phyloP scores from a whole-genome alignment of 2,888 invertebrate genomes.

The Mimas tiliae region DNA sequence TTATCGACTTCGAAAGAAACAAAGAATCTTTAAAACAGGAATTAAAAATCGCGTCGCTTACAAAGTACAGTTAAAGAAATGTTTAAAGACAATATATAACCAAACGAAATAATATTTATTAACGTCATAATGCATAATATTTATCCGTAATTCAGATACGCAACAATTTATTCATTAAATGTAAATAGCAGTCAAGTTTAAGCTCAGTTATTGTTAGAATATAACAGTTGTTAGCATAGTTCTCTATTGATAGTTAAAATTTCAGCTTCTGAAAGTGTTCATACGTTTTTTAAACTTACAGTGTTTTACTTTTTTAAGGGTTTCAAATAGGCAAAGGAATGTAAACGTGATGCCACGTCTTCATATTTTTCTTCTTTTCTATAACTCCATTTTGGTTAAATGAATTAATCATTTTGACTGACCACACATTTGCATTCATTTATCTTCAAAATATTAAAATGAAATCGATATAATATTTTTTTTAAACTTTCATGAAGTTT shows the following conservation, averaged over 20 bases:
- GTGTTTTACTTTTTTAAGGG: neutral
- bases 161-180: slow-evolving; percentile 57
- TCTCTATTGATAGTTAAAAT: slow-evolving; percentile 14
- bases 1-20: slow-evolving; percentile 4
- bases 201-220: slow-evolving; percentile 53
- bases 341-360: slow-evolving; percentile 1
- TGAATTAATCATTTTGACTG: neutral
- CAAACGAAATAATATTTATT: slow-evolving; percentile 47
- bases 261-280: slow-evolving; percentile 30
- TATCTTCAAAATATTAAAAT: neutral
- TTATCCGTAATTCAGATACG: slow-evolving; percentile 53
- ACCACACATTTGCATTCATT: neutral
- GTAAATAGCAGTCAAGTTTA: slow-evolving; percentile 35
- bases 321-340: slow-evolving; percentile 16
- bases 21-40: neutral
- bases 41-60: slow-evolving; percentile 25
- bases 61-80: slow-evolving; percentile 32
- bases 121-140: slow-evolving; percentile 50
- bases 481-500: slow-evolving; percentile 28
- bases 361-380: neutral
- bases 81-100: slow-evolving; percentile 61
- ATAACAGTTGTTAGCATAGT: slow-evolving; percentile 32
- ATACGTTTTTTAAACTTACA: slow-evolving; percentile 30
- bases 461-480: neutral
- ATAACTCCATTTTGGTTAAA: neutral